phyloP scores from a whole-genome alignment of 2,113 vertebrate species.

The Sturnus vulgaris region DNA sequence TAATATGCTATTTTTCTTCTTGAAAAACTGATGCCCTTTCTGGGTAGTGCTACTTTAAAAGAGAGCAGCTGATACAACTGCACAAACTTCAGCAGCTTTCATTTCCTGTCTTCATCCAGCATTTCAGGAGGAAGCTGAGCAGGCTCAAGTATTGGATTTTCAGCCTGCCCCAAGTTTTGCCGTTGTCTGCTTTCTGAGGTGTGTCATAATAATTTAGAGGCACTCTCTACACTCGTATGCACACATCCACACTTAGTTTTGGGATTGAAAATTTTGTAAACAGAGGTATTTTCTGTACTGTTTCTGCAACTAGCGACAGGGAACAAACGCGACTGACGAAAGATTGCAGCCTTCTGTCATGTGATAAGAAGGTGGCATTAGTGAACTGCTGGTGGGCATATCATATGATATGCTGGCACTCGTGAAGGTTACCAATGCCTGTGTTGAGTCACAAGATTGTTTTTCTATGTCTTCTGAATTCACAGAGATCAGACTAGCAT shows the following conservation, averaged over 20 bases:
- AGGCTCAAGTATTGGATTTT: neutral
- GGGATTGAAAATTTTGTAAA: slow-evolving; percentile 26
- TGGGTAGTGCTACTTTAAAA: neutral
- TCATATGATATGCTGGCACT: slow-evolving; percentile 71
- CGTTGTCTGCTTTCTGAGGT: neutral
- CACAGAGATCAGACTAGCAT: slow-evolving; percentile 72
- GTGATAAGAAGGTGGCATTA: slow-evolving; percentile 62
- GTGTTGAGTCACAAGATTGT: slow-evolving; percentile 91
- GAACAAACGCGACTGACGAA: slow-evolving; percentile 74
- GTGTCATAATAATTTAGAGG: neutral
- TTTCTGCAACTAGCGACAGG: slow-evolving; percentile 66
- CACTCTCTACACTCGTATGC: neutral
- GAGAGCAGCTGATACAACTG: neutral
- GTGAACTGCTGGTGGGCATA: slow-evolving; percentile 36
- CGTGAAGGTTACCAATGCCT: slow-evolving; percentile 83
- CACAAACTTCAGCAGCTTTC: slow-evolving; percentile 8
- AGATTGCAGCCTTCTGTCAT: slow-evolving; percentile 72
- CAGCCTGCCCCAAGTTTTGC: neutral
- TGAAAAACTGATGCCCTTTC: neutral
- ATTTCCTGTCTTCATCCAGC: neutral
- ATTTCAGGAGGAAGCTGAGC: neutral
- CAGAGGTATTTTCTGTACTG: neutral
- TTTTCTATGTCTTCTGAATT: slow-evolving; percentile 90
- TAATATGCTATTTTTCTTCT: neutral
- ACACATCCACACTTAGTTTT: neutral